A percentile compares a stretch with the other conserved stretches of the same genome.
Conservation (phyloP, 2,113 vertebrate genomes). For the western clawed frog (Xenopus tropicalis) region UCB_Xtro_10.0 CM004449.2:71339501-71340000, state of each 20-base stretch:
- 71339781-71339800: no score
- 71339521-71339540: slow-evolving; percentile 25
- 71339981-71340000: no score
- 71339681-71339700: background rate
- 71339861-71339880: no score
- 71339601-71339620: background rate
- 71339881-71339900: no score
- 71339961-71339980: no score
- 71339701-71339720: background rate
- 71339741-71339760: background rate
- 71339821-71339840: no score
- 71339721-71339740: background rate
- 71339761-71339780: background rate
- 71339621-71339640: background rate
- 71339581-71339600: slow-evolving; percentile 16
- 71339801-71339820: no score
- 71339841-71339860: no score
- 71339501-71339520: slow-evolving; percentile 9
- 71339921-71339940: no score
- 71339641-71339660: background rate
- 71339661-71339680: background rate
- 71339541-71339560: slow-evolving; percentile 47
- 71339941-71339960: no score
- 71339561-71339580: slow-evolving; percentile 51
- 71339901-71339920: no score